Evolutionary conservation across 2,888 invertebrate species (phyloP).

Genomic region (Autographa pulchrina): DNA sequence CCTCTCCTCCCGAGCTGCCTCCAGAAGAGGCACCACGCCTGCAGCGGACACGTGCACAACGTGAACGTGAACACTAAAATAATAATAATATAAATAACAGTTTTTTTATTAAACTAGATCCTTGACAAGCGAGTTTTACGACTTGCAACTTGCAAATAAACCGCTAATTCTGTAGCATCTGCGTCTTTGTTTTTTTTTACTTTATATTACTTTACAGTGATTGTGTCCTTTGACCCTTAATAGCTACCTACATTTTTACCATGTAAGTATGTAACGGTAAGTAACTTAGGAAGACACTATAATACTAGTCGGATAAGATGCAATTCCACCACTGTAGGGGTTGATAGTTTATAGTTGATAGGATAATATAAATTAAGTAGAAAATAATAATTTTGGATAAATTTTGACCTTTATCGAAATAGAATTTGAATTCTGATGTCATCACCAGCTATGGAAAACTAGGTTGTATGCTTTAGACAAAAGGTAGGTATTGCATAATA

Average conservation of each 20-base stretch:
- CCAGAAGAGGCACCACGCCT: conserved; percentile 87
- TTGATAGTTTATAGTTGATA: too few species aligned
- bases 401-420: too few species aligned
- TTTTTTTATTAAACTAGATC: background rate
- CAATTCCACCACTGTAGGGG: too few species aligned
- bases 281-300: too few species aligned
- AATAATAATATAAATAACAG: conserved; percentile 14
- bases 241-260: too few species aligned
- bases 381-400: too few species aligned
- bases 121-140: background rate
- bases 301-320: too few species aligned
- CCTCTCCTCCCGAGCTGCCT: conserved; percentile 79
- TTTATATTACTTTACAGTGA: background rate
- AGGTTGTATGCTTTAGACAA: too few species aligned
- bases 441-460: background rate
- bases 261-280: too few species aligned
- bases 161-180: background rate
- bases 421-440: conserved; percentile 12
- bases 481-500: too few species aligned
- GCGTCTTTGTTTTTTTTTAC: background rate
- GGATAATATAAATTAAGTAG: too few species aligned
- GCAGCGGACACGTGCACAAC: conserved; percentile 91
- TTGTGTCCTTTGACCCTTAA: background rate
- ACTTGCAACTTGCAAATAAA: background rate
- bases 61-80: conserved; percentile 89